A percentile compares a stretch with the other conserved stretches of the same genome.
Evolutionary conservation across 2,113 vertebrate genomes (phyloP).

Genomic region (Indri indri): DNA sequence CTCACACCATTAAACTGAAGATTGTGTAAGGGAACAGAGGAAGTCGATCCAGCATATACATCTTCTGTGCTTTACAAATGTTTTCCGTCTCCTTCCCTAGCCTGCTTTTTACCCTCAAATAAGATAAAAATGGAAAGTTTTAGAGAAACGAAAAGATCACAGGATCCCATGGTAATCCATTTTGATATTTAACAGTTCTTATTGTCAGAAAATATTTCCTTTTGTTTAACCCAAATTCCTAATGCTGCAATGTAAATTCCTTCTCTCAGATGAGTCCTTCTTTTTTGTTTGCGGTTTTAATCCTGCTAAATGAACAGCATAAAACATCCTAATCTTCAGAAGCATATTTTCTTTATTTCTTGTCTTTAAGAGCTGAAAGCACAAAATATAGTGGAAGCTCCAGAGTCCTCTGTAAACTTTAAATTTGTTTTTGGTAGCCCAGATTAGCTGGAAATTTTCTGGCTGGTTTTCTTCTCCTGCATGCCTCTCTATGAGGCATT

Average conservation of each 20-base stretch:
- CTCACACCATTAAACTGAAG: not conserved
- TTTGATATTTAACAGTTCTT: not conserved
- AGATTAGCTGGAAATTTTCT: not conserved
- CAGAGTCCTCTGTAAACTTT: not conserved
- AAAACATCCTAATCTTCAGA: not conserved
- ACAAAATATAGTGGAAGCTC: not conserved
- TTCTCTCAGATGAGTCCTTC: not conserved
- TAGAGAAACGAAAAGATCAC: constrained; percentile 8
- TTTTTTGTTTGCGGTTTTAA: constrained; percentile 10
- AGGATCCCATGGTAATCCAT: not conserved
- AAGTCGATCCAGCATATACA: not conserved
- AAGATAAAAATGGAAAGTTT: not conserved
- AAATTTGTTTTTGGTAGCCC: not conserved
- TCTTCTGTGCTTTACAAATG: not conserved
- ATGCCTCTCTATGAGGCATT: not conserved
- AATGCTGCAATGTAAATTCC: not conserved
- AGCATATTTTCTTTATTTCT: constrained; percentile 8
- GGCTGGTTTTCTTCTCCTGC: not conserved
- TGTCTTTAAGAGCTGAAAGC: not conserved
- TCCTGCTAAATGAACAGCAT: not conserved
- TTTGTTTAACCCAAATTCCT: not conserved
- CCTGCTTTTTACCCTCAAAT: not conserved
- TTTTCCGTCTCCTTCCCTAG: not conserved
- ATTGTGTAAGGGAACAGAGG: not conserved
- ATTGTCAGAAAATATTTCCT: constrained; percentile 11